Percentiles rank a stretch among this genome's conserved stretches.
phyloP scores from a whole-genome alignment of 2,888 invertebrate species.

The Trileptium ribeirensis region DNA sequence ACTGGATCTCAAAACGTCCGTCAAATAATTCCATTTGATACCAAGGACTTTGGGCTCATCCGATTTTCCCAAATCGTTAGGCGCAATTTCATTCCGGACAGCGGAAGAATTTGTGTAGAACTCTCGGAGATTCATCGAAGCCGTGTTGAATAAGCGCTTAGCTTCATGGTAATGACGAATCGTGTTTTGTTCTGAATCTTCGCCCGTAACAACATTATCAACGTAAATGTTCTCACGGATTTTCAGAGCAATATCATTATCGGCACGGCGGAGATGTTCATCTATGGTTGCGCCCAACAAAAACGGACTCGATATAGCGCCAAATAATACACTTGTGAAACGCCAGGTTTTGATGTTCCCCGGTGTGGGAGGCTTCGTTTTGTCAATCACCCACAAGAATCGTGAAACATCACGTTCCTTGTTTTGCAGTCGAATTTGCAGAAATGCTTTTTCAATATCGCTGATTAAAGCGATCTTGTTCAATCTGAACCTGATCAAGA shows the following conservation, averaged over 20 bases:
- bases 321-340: background rate
- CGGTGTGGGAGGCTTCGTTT: background rate
- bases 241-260: background rate
- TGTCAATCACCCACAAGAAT: conserved; percentile 29
- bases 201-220: conserved; percentile 27
- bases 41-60: background rate
- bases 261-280: background rate
- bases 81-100: background rate
- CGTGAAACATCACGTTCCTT: conserved; percentile 28
- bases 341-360: background rate
- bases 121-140: conserved; percentile 22
- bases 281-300: conserved; percentile 10
- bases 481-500: conserved; percentile 30
- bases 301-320: conserved; percentile 23
- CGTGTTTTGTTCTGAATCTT: conserved; percentile 2
- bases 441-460: too few species aligned
- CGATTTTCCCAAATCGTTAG: background rate
- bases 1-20: too few species aligned
- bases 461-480: conserved; percentile 28
- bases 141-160: conserved; percentile 27
- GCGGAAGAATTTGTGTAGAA: background rate
- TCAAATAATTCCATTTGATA: background rate
- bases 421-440: conserved; percentile 26
- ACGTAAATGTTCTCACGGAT: conserved; percentile 31
- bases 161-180: conserved; percentile 1